Evolutionary conservation across 2,113 vertebrate species (phyloP).

Genomic region (Daubentonia madagascariensis): DNA sequence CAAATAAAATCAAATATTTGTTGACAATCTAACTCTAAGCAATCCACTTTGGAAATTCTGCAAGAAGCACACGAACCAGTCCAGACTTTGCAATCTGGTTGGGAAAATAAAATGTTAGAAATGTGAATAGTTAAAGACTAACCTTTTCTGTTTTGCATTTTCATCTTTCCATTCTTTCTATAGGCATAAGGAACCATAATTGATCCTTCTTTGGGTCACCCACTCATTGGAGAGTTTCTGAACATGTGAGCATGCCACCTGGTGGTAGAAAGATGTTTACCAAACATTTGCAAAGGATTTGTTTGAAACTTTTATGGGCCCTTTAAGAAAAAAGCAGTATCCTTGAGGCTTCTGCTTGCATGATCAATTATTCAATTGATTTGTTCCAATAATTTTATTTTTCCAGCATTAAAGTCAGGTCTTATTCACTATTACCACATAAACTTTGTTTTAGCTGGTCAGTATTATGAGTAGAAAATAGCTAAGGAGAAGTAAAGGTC

Average conservation of each 20-base stretch:
- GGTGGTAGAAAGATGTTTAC: neutral
- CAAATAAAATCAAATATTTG: neutral
- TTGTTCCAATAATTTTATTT: neutral
- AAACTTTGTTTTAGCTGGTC: conserved; percentile 30
- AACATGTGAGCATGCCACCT: neutral
- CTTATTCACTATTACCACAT: neutral
- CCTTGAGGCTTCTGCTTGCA: neutral
- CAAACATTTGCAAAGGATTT: neutral
- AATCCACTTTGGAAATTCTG: neutral
- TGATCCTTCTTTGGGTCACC: neutral
- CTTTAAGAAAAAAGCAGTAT: neutral
- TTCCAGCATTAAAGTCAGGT: neutral
- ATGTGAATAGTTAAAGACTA: neutral
- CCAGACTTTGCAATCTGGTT: too few species aligned
- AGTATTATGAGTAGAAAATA: neutral
- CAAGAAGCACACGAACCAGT: neutral
- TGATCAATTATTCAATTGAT: neutral
- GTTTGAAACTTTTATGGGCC: neutral
- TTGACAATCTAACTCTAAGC: neutral
- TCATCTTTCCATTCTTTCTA: conserved; percentile 1
- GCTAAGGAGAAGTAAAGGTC: neutral
- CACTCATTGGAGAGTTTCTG: neutral
- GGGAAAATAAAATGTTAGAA: neutral
- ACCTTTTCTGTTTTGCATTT: neutral
- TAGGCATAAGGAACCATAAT: neutral